A percentile compares a stretch with the other conserved stretches of the same genome.
Conservation (phyloP, 2,797 vertebrate genomes). For the Bovichtus diacanthus region DNA sequence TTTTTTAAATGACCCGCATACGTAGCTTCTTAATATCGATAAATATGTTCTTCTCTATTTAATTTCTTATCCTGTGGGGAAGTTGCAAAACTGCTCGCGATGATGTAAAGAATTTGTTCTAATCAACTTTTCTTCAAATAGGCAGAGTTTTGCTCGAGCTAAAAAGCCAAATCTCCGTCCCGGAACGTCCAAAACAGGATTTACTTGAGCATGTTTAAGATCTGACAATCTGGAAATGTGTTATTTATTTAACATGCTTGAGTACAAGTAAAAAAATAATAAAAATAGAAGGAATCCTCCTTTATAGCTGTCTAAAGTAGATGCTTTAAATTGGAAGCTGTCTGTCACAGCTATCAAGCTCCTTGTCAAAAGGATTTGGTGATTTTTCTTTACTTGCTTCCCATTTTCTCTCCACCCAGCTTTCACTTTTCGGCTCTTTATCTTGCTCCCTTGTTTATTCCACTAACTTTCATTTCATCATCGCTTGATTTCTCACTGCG, state of each 20-base stretch:
- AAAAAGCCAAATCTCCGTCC: too few relatives aligned
- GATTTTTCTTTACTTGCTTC: slow-evolving; percentile 34
- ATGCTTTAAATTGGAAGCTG: slow-evolving; percentile 39
- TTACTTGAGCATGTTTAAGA: not conserved
- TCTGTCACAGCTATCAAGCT: slow-evolving; percentile 41
- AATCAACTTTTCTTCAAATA: too few relatives aligned
- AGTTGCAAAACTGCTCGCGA: too few relatives aligned
- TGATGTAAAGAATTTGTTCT: too few relatives aligned
- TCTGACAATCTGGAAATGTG: not conserved
- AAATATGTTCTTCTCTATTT: not conserved
- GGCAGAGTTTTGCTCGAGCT: too few relatives aligned
- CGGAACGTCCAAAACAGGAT: not conserved
- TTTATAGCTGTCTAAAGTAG: slow-evolving; percentile 26
- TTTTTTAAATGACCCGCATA: slow-evolving; percentile 23
- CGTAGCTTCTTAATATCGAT: not conserved
- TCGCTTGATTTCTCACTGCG: slow-evolving; percentile 58
- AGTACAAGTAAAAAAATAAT: slow-evolving; percentile 18
- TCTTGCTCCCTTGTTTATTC: slow-evolving; percentile 59
- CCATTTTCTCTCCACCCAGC: slow-evolving; percentile 36
- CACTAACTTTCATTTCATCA: slow-evolving; percentile 63
- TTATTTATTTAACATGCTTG: slow-evolving; percentile 4
- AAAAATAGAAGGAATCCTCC: not conserved
- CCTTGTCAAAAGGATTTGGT: slow-evolving; percentile 52
- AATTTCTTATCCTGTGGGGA: too few relatives aligned
- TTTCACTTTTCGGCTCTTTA: slow-evolving; percentile 48